Evolutionary conservation across 2,888 invertebrate genomes (phyloP).

Genomic region (Synanthedon myopaeformis): DNA sequence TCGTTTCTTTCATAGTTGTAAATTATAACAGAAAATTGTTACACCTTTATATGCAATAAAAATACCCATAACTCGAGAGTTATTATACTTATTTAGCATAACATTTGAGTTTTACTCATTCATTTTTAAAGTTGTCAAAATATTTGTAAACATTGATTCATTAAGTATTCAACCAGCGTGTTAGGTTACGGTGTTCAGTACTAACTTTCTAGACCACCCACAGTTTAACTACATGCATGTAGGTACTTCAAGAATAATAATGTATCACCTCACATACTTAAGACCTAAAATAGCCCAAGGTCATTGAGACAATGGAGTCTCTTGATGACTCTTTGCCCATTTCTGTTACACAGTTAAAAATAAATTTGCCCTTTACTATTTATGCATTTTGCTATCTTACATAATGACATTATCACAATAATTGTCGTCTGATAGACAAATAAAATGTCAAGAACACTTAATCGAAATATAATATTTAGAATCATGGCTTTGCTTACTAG

Average conservation of each 20-base stretch:
- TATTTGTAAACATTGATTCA: conserved; percentile 1
- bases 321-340: conserved; percentile 51
- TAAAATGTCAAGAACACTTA: too few relatives aligned
- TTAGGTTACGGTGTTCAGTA: conserved; percentile 11
- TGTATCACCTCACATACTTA: conserved; percentile 21
- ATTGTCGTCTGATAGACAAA: too few relatives aligned
- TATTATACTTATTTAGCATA: too few relatives aligned
- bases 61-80: too few relatives aligned
- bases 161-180: conserved; percentile 43
- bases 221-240: conserved; percentile 30
- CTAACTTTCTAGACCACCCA: conserved; percentile 44
- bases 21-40: too few relatives aligned
- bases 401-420: too few relatives aligned
- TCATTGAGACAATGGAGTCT: conserved; percentile 33
- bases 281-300: conserved; percentile 23
- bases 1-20: too few relatives aligned
- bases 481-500: too few relatives aligned
- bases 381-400: neutral
- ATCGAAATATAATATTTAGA: too few relatives aligned
- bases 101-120: too few relatives aligned
- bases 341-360: conserved; percentile 5
- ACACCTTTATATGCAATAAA: too few relatives aligned
- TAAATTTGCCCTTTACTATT: neutral
- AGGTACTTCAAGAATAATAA: conserved; percentile 37
- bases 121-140: neutral